Evolutionary conservation across 1,140 invertebrate genomes (phyloP).

Genomic region (Bathynomus jamesi): DNA sequence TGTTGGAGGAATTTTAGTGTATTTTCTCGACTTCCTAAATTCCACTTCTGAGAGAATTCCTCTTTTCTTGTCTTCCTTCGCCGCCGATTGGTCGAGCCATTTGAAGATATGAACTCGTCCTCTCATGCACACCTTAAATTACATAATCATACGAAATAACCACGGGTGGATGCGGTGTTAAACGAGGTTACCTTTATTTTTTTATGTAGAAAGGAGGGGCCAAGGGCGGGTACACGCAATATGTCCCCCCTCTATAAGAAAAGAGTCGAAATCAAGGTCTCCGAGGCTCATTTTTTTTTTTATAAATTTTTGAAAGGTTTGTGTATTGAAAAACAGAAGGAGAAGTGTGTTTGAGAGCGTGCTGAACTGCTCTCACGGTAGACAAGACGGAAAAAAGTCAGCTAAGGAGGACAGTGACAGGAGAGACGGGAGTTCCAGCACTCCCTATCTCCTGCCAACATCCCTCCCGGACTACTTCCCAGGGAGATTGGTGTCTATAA

Average conservation of each 20-base stretch:
- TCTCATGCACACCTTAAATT: constrained; percentile 71
- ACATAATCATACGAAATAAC: neutral
- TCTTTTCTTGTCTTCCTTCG: constrained; percentile 49
- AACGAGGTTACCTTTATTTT: neutral
- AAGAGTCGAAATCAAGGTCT: too few relatives aligned
- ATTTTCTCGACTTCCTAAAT: constrained; percentile 38
- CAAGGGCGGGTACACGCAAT: too few relatives aligned
- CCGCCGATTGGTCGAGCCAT: constrained; percentile 79
- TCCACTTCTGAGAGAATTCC: constrained; percentile 41
- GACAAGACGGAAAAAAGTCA: too few relatives aligned
- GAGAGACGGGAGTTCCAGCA: too few relatives aligned
- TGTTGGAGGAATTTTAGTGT: constrained; percentile 12
- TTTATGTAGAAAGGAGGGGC: too few relatives aligned
- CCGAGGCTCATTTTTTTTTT: too few relatives aligned
- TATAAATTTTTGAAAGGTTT: neutral
- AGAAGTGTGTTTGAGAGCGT: too few relatives aligned
- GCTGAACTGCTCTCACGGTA: too few relatives aligned
- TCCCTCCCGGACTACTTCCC: too few relatives aligned
- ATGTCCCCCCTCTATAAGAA: neutral
- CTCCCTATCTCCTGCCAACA: too few relatives aligned
- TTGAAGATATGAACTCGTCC: constrained; percentile 91
- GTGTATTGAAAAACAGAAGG: too few relatives aligned
- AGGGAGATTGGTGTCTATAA: neutral
- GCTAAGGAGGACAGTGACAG: too few relatives aligned
- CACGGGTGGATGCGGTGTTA: neutral